A percentile compares a stretch with the other conserved stretches of the same genome.
Evolutionary conservation across 2,113 vertebrate species (phyloP).

Genomic region (Tinamus guttatus): DNA sequence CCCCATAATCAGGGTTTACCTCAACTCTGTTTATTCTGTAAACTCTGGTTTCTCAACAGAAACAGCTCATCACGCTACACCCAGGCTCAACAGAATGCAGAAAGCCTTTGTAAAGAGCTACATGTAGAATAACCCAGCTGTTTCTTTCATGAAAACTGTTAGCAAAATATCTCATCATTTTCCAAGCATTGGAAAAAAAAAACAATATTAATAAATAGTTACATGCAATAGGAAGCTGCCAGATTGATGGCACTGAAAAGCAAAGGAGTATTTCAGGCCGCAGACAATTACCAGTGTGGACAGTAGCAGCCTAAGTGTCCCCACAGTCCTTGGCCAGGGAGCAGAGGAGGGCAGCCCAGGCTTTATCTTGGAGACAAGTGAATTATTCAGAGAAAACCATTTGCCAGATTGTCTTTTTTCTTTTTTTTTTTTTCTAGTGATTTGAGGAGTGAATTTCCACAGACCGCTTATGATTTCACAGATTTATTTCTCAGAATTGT

Average conservation of each 20-base stretch:
- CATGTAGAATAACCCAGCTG: conserved; percentile 25
- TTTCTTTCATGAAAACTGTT: conserved; percentile 42
- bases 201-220: not conserved
- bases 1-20: conserved; percentile 65
- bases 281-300: not conserved
- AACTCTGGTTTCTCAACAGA: conserved; percentile 74
- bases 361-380: not conserved
- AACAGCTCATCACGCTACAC: conserved; percentile 69
- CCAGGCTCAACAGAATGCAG: conserved; percentile 26
- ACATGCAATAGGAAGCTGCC: not conserved
- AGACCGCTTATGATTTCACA: not conserved
- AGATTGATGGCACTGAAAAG: conserved; percentile 10
- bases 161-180: conserved; percentile 47
- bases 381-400: not conserved
- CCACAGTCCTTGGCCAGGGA: not conserved
- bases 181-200: conserved; percentile 11
- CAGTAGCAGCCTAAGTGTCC: not conserved
- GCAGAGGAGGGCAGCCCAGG: not conserved
- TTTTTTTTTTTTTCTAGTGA: not conserved
- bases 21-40: conserved; percentile 76
- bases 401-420: not conserved
- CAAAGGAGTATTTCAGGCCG: not conserved
- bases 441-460: not conserved
- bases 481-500: not conserved
- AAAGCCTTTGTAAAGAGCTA: conserved; percentile 43